A percentile compares a stretch with the other conserved stretches of the same genome.
Evolutionary conservation across 2,797 vertebrate genomes (phyloP).

Genomic region (Sarcoramphus papa): DNA sequence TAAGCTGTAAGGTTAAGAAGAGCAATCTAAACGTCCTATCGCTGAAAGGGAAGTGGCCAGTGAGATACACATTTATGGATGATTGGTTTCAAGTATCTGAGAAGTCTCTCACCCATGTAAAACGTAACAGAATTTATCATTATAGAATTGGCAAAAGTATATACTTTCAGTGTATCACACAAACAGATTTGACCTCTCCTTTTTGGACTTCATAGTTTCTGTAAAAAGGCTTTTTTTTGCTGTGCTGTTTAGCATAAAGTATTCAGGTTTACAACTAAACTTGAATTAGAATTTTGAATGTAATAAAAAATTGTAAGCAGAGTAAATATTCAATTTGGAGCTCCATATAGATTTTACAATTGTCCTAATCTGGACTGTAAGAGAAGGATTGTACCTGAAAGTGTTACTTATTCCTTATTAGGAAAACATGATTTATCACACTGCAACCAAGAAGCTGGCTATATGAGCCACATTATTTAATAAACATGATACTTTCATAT

Average conservation of each 20-base stretch:
- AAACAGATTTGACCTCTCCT: background rate
- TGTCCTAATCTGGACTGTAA: background rate
- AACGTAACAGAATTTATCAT: background rate
- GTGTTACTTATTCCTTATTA: background rate
- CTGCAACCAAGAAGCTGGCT: background rate
- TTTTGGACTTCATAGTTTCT: background rate
- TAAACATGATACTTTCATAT: background rate
- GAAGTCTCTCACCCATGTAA: background rate
- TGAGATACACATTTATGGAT: background rate
- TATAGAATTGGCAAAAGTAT: background rate
- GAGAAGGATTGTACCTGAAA: background rate
- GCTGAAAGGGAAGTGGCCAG: background rate
- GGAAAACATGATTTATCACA: conserved; percentile 27
- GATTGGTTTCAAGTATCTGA: background rate
- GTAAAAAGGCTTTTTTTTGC: background rate
- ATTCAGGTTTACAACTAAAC: background rate
- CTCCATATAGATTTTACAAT: background rate
- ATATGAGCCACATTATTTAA: conserved; percentile 1
- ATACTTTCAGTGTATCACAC: background rate
- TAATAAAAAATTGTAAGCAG: background rate
- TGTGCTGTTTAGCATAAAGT: background rate
- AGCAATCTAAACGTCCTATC: background rate
- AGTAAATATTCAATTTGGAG: background rate
- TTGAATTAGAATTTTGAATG: background rate
- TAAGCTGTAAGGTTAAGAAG: background rate